Base-by-base conservation (phyloP, 2,888 invertebrate species). In the Cabera pusaria region DNA sequence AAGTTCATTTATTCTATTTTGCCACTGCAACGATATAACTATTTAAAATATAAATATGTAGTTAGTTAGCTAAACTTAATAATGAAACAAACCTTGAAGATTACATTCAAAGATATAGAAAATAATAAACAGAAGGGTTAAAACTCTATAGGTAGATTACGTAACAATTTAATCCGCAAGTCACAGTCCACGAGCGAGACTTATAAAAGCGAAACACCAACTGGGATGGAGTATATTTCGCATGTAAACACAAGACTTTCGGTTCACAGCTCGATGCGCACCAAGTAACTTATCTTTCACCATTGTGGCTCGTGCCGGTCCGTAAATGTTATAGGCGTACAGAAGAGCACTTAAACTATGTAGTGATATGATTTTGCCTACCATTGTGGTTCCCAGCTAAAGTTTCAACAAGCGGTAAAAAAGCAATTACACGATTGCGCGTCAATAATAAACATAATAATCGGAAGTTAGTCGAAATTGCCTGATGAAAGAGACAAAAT, bases 231-330 rank as follows among this genome's bases (percentile, higher is more conserved):
- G 72, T 73, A 77, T n/a, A n/a, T 81, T 87, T 83, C 78, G 86
- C 86, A 81, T 82, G 83, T 84, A 83, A 83, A 86, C 87, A 80
- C 35, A 42, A 42, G 78, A 84, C 88, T 87, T 87, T 87, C 87
- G 86, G 87, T 86, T 87, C 83, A 86, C 85, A 81, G 72, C 70
- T 84, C 86, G 88, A 85, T 88, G 84, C 88, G 76, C 88, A 82
- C 79, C 86, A 88, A 80, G 86, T 77, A 81, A 86, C 79, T 81
- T 86, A 80, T 88, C 88, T 88, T 88, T 88, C 88, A 88, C 88
- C 87, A 88, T 88, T 88, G 88, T 87, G 73, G 83, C 82, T 75
- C 79, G 80, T 80, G 83, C 81, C 73, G 63, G 37, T 34, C 24
- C 21, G 36, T 32, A 27, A 9, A 21, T 31, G 19, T 12, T 20